Conservation (phyloP, 2,888 invertebrate species). For the Limnephilus auricula region DNA sequence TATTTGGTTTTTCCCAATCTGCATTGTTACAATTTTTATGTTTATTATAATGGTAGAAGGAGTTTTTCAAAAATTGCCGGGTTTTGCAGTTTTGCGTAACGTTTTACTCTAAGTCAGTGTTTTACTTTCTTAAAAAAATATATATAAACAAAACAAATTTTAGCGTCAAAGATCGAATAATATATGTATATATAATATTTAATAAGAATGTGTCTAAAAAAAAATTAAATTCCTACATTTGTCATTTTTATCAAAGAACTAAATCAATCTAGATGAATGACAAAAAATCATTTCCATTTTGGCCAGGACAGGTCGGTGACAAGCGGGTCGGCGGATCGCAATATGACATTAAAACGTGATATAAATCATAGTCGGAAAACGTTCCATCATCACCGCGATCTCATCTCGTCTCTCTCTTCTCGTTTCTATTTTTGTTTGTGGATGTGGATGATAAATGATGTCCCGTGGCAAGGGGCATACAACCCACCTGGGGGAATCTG, state of each 20-base stretch:
- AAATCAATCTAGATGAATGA: neutral
- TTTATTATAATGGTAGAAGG: no score
- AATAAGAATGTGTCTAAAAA: neutral
- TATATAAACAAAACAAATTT: no score
- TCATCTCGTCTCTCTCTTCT: conserved; percentile 21
- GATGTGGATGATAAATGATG: conserved; percentile 48
- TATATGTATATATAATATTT: neutral
- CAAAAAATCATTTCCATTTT: conserved; percentile 34
- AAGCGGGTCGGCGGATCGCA: conserved; percentile 28
- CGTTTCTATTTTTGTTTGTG: conserved; percentile 50
- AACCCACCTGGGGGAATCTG: neutral
- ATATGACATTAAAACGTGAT: conserved; percentile 52
- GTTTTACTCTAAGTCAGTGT: no score
- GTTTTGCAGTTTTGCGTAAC: no score
- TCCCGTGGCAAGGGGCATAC: conserved; percentile 3
- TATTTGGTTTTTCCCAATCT: no score
- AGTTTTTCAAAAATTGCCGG: no score
- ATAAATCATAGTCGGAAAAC: conserved; percentile 49
- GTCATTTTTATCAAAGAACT: neutral
- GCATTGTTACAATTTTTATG: no score
- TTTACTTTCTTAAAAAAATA: no score
- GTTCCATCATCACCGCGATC: conserved; percentile 51
- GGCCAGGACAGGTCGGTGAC: conserved; percentile 26
- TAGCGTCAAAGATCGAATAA: no score
- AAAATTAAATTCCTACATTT: neutral